These are phyloP conservation scores for Mesoclemmys tuberculata DNA, from an alignment of 2,113 vertebrate genomes.

Conservation along the genomic window DNA sequence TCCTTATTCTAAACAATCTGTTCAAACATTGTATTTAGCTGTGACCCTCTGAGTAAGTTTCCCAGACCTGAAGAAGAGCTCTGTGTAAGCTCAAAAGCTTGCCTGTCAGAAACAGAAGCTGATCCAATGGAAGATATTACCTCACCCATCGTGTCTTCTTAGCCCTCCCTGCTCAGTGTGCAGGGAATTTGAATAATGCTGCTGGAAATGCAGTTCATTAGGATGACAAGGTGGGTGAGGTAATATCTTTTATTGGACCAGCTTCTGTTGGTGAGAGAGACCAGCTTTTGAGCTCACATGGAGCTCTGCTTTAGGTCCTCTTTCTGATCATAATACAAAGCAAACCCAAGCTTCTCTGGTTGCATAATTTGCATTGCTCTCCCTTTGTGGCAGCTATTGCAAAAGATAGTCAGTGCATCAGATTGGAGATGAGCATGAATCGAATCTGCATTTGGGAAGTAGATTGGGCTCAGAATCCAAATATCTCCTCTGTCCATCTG, in stretches of 20 bases:
- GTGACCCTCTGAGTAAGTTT: background rate
- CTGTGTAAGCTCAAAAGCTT: background rate
- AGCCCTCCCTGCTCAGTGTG: background rate
- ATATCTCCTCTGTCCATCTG: background rate
- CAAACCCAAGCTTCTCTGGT: accelerated
- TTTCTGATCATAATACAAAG: background rate
- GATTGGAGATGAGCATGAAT: accelerated
- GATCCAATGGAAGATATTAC: background rate
- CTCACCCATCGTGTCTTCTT: background rate
- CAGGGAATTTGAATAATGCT: background rate
- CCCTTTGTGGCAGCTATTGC: background rate
- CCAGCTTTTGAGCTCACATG: background rate
- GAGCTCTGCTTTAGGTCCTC: background rate
- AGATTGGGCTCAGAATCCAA: background rate
- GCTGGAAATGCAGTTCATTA: background rate
- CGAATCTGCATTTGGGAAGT: background rate
- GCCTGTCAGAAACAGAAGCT: background rate
- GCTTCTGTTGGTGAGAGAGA: background rate
- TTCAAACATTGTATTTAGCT: background rate
- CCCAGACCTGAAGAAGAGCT: background rate
- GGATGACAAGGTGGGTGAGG: background rate
- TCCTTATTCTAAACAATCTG: background rate
- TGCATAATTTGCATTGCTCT: background rate
- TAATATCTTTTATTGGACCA: background rate
- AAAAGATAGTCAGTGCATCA: background rate